Evolutionary conservation across 2,797 vertebrate genomes (phyloP).

Genomic region (Zalophus californianus): DNA sequence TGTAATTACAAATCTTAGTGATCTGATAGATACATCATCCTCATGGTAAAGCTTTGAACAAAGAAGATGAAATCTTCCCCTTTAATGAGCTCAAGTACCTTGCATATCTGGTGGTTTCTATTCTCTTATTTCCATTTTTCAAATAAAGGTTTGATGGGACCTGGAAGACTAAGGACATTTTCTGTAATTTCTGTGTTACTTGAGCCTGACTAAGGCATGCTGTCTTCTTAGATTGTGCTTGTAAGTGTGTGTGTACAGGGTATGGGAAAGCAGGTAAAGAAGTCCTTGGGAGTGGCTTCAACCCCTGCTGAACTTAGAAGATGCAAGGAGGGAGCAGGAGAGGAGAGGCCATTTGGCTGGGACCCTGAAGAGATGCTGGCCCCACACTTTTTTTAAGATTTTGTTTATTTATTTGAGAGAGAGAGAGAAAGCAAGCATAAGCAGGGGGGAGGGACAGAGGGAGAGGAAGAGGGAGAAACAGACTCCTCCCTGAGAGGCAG

Average conservation of each 20-base stretch:
- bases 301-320: neutral
- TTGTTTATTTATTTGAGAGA: neutral
- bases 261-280: neutral
- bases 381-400: neutral
- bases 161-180: neutral
- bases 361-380: neutral
- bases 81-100: conserved; percentile 36
- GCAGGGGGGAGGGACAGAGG: too few relatives aligned
- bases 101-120: neutral
- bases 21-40: neutral
- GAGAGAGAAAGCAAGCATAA: too few relatives aligned
- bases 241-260: neutral
- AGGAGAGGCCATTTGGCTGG: neutral
- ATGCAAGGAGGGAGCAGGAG: neutral
- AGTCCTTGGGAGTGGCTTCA: neutral
- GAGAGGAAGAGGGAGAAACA: too few relatives aligned
- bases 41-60: neutral
- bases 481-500: too few relatives aligned
- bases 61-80: conserved; percentile 13
- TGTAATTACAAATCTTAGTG: conserved; percentile 5
- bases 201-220: neutral
- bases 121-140: neutral
- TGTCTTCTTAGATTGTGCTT: neutral
- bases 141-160: neutral
- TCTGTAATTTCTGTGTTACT: neutral